Percentiles rank a stretch among this genome's conserved stretches.
These are phyloP conservation scores for Sinosuthora webbiana DNA, from an alignment of 2,113 vertebrate genomes.

Conservation along the genomic window DNA sequence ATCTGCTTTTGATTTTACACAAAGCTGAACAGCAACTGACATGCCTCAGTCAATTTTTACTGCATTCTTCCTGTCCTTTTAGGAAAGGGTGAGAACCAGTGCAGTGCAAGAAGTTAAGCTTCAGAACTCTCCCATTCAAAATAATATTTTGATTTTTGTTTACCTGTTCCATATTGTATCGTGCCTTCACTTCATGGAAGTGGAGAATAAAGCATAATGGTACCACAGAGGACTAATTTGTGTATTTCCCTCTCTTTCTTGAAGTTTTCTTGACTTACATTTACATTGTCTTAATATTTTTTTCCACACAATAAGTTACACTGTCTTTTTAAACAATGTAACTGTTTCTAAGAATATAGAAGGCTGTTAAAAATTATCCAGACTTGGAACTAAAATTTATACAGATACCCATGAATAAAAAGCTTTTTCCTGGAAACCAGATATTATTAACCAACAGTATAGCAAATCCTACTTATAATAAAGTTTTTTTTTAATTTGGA, in stretches of 20 bases:
- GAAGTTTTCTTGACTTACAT: background rate
- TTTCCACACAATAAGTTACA: background rate
- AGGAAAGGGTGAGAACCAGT: background rate
- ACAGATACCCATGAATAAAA: background rate
- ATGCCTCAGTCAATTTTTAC: background rate
- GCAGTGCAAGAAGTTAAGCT: background rate
- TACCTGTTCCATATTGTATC: background rate
- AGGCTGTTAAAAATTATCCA: background rate
- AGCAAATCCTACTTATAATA: background rate
- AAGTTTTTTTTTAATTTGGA: background rate
- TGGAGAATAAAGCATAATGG: background rate
- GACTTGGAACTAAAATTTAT: background rate
- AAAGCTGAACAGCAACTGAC: background rate
- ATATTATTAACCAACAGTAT: background rate
- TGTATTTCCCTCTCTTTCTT: background rate
- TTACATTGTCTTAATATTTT: background rate
- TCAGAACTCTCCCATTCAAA: background rate
- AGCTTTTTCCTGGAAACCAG: background rate
- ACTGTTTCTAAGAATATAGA: background rate
- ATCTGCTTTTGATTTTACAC: background rate
- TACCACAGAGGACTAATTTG: background rate
- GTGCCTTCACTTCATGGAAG: background rate
- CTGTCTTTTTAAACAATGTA: background rate
- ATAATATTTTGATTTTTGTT: background rate
- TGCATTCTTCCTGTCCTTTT: background rate